Evolutionary conservation across 2,888 invertebrate genomes (phyloP).

Genomic region (Ferdinandea cuprea): DNA sequence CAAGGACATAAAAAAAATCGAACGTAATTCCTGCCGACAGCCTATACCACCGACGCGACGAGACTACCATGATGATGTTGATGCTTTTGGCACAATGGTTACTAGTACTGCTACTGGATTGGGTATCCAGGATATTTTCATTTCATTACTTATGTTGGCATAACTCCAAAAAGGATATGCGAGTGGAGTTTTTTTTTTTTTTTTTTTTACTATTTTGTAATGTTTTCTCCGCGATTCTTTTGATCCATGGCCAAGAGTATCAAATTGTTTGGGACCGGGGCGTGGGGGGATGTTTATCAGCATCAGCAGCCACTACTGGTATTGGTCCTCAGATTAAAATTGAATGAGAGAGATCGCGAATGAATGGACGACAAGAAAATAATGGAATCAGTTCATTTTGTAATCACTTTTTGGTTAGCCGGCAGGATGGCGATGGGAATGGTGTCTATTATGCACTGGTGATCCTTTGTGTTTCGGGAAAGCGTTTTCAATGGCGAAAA

Average conservation of each 20-base stretch:
- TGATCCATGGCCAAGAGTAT: slow-evolving; percentile 59
- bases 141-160: slow-evolving; percentile 68
- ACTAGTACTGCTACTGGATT: too few species aligned
- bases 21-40: slow-evolving; percentile 1
- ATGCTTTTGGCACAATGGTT: slow-evolving; percentile 17
- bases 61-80: slow-evolving; percentile 9
- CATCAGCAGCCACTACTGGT: too few species aligned
- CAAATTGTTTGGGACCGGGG: slow-evolving; percentile 15
- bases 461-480: slow-evolving; percentile 12
- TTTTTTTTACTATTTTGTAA: not conserved
- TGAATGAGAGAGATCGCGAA: slow-evolving; percentile 23
- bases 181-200: slow-evolving; percentile 20
- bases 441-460: not conserved
- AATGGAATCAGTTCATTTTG: slow-evolving; percentile 68
- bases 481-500: not conserved
- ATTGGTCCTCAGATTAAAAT: slow-evolving; percentile 57
- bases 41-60: not conserved
- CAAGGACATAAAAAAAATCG: slow-evolving; percentile 7
- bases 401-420: slow-evolving; percentile 61
- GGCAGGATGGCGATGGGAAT: not conserved
- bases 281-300: slow-evolving; percentile 1
- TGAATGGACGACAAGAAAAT: slow-evolving; percentile 44
- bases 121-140: slow-evolving; percentile 45
- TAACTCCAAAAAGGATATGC: slow-evolving; percentile 55
- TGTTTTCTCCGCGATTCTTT: slow-evolving; percentile 46